Percentiles rank a stretch among this genome's conserved stretches.
Evolutionary conservation across 2,797 vertebrate species (phyloP).

Genomic region (Lindbergichthys nudifrons): DNA sequence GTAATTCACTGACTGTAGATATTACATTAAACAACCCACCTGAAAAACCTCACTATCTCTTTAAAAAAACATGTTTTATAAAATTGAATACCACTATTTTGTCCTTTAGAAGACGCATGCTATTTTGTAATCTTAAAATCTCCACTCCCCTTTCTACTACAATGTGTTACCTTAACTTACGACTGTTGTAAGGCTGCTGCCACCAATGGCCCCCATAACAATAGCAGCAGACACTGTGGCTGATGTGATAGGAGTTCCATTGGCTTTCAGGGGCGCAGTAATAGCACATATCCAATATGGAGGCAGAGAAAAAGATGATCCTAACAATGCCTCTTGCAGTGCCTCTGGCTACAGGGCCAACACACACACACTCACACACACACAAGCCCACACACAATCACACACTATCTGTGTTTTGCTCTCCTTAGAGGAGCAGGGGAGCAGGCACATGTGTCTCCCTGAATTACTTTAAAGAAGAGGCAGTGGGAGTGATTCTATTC

Average conservation of each 20-base stretch:
- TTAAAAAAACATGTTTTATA: background rate
- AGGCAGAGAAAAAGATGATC: slow-evolving; percentile 76
- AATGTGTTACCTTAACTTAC: slow-evolving; percentile 23
- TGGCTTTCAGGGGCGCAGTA: slow-evolving; percentile 68
- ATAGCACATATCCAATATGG: slow-evolving; percentile 71
- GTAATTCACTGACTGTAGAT: no score
- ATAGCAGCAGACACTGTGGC: slow-evolving; percentile 42
- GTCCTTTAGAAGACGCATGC: background rate
- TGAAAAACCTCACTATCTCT: no score
- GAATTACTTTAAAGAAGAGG: slow-evolving; percentile 69
- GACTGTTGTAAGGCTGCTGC: slow-evolving; percentile 23
- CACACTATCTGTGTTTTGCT: slow-evolving; percentile 59
- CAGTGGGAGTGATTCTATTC: slow-evolving; percentile 68
- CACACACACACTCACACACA: slow-evolving; percentile 38
- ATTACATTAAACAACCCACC: no score
- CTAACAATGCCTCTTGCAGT: slow-evolving; percentile 75
- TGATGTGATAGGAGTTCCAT: slow-evolving; percentile 59
- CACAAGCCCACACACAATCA: background rate
- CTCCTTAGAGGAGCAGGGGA: slow-evolving; percentile 58
- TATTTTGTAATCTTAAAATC: background rate
- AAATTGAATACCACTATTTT: background rate
- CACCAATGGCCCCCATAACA: slow-evolving; percentile 36
- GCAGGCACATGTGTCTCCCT: slow-evolving; percentile 64
- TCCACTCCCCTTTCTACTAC: slow-evolving; percentile 9
- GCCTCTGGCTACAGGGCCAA: slow-evolving; percentile 73